phyloP scores from a whole-genome alignment of 2,113 vertebrate species.

The Macrotus californicus region DNA sequence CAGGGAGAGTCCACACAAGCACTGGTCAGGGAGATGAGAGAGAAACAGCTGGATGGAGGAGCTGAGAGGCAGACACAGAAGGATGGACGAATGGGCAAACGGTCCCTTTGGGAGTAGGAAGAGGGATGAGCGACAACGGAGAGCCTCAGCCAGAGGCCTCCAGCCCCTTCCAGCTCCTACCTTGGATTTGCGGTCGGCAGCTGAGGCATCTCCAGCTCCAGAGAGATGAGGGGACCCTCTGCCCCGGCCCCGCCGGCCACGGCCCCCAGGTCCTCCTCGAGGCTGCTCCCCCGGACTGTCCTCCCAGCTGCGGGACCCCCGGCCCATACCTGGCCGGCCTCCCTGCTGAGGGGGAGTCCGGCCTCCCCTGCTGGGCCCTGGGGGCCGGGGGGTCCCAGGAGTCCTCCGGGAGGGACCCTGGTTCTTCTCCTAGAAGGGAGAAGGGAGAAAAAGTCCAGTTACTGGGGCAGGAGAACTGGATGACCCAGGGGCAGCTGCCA shows the following conservation, averaged over 20 bases:
- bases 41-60: fast-evolving
- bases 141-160: fast-evolving
- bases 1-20: too few relatives aligned
- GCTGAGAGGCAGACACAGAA: not conserved
- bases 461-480: not conserved
- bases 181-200: conserved; percentile 74
- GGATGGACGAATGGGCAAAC: fast-evolving
- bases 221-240: not conserved
- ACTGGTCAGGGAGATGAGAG: too few relatives aligned
- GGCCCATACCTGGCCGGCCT: conserved; percentile 41
- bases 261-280: conserved; percentile 52
- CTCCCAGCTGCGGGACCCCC: conserved; percentile 40
- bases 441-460: not conserved
- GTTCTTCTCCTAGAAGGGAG: conserved; percentile 81
- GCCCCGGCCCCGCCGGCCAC: conserved; percentile 49
- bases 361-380: conserved; percentile 37
- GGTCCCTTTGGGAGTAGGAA: fast-evolving
- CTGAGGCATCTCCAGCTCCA: not conserved
- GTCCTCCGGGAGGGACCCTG: conserved; percentile 78
- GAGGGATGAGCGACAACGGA: fast-evolving
- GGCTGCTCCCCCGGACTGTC: conserved; percentile 66
- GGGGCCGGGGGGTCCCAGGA: not conserved
- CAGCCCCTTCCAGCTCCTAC: not conserved
- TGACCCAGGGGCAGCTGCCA: too few relatives aligned
- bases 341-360: not conserved